phyloP scores from a whole-genome alignment of 2,113 vertebrate species.

The Brienomyrus brachyistius region DNA sequence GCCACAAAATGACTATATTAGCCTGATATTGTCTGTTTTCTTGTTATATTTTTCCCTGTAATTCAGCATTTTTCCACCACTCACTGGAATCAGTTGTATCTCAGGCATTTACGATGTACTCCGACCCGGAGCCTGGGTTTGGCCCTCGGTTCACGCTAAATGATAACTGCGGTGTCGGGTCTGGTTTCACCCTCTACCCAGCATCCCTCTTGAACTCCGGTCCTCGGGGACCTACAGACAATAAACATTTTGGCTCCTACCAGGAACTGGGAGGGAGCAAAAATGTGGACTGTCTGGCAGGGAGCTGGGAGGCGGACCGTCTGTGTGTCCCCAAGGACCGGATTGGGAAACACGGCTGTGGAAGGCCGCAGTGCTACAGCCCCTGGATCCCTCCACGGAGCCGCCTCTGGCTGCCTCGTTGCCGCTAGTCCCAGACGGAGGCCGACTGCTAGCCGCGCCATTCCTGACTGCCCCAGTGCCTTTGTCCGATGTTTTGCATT shows the following conservation, averaged over 20 bases:
- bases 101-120: conserved; percentile 28
- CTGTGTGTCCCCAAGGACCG: background rate
- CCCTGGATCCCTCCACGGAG: background rate
- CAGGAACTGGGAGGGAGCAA: background rate
- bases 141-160: conserved; percentile 40
- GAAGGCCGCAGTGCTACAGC: conserved; percentile 20
- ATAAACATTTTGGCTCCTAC: background rate
- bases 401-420: background rate
- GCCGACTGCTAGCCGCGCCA: conserved; percentile 22
- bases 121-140: conserved; percentile 35
- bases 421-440: conserved; percentile 27
- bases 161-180: conserved; percentile 49
- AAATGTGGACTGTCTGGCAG: background rate
- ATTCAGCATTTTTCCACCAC: background rate
- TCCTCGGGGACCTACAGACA: background rate
- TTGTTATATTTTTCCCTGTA: background rate
- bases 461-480: conserved; percentile 4
- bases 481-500: conserved; percentile 34
- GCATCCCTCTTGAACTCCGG: conserved; percentile 15
- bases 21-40: background rate
- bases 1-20: background rate
- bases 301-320: background rate
- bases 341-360: background rate
- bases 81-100: background rate
- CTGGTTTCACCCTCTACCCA: conserved; percentile 37